Base-by-base conservation (phyloP, 2,888 invertebrate species). In the Himalopsyche tibetana region DNA sequence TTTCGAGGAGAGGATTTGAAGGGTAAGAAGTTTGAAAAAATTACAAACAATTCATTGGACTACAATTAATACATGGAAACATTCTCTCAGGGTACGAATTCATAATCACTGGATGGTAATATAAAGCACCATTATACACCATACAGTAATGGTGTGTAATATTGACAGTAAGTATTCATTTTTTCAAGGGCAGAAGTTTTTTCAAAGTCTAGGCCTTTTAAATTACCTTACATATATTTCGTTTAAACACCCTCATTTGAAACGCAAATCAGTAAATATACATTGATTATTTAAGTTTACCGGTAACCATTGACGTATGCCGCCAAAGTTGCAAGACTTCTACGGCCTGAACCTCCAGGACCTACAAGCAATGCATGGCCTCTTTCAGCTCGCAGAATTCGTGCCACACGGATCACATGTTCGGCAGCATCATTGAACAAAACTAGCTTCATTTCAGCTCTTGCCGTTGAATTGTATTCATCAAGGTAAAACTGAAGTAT, bases 311-410 rank as follows among this genome's bases (percentile, higher is more conserved):
- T 97, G 86, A 97, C 94, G 90, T 97, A 97, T 0, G 98, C 96
- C 0, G 97, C 97, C 12, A 99, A 92, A 82, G 95, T 95, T 0
- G 98, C 97, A 56, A 98, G 94, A 88, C 97, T 98, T 90, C 98
- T 96, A 85, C 98, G 96, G 87, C 98, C 98, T 92, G 97, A 96
- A 69, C 99, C 98, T 6, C 98, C 97, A 0, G 97, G 96, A 1
- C 97, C 97, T 40, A 98, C 97, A 89, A 98, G 92, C 69, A 99
- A 94, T 36, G 96, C 96, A 91, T 98, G 98, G 8, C 98, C 98
- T 56, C 98, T 94, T 91, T 98, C 97, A 11, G 96, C 95, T 17
- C 98, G 93, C 89, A 99, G 91, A 88, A 98, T 96, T 63, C 98
- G 94, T 0, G 97, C 96, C 83, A 98, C 94, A 51, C 98, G 94